Conservation (phyloP, 2,113 vertebrate genomes). For the Plestiodon gilberti region DNA sequence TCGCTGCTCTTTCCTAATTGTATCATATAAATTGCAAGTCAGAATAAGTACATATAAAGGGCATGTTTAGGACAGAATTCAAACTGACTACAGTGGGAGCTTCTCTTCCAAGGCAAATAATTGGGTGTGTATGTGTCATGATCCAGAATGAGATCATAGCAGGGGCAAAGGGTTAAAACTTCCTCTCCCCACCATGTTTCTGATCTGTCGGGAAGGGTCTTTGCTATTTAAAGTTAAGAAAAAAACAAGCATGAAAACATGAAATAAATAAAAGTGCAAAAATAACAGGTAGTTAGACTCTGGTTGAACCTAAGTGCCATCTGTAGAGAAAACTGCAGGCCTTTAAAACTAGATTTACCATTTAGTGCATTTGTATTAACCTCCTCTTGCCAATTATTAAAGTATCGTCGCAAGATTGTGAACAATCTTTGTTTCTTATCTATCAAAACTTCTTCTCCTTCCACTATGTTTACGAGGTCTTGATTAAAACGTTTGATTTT, state of each 20-base stretch:
- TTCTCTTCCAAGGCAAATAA: too few relatives aligned
- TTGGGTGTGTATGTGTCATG: too few relatives aligned
- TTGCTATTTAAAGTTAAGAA: too few relatives aligned
- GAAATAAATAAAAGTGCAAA: too few relatives aligned
- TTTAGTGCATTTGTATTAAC: conserved; percentile 32
- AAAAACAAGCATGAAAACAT: too few relatives aligned
- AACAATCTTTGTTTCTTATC: conserved; percentile 68
- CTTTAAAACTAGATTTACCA: conserved; percentile 66
- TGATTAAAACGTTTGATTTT: conserved; percentile 78
- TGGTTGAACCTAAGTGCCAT: background rate
- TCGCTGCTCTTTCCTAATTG: background rate
- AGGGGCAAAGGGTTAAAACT: too few relatives aligned
- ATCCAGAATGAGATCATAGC: too few relatives aligned
- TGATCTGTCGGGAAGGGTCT: too few relatives aligned
- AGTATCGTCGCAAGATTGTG: conserved; percentile 71
- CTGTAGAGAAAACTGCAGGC: background rate
- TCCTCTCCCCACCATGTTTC: too few relatives aligned
- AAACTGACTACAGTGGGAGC: background rate
- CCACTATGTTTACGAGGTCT: conserved; percentile 62
- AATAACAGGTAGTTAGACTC: background rate
- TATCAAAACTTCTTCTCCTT: conserved; percentile 77
- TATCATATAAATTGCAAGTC: background rate
- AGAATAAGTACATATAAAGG: background rate
- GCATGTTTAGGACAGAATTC: too few relatives aligned
- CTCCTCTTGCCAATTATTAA: conserved; percentile 62